Conservation (phyloP, 1,140 invertebrate species). For the Tetranychus urticae region DNA sequence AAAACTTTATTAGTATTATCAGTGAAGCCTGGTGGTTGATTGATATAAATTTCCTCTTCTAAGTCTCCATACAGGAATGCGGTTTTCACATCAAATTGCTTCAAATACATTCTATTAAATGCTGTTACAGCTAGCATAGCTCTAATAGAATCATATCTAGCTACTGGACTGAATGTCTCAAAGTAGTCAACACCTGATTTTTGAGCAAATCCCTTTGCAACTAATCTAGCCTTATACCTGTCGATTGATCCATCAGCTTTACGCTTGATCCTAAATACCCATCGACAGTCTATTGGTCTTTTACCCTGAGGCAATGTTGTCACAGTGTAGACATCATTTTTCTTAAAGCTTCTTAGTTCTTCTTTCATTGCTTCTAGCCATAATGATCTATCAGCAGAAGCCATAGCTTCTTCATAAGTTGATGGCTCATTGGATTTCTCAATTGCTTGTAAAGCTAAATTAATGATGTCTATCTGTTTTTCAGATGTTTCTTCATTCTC, state of each 20-base stretch:
- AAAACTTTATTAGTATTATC: background rate
- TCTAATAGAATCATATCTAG: background rate
- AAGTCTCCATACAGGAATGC: conserved; percentile 5
- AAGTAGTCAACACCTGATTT: conserved; percentile 3
- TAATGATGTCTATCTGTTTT: no score
- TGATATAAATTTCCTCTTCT: conserved; percentile 12
- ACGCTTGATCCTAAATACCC: conserved; percentile 7
- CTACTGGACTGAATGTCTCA: conserved; percentile 5
- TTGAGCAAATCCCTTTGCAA: conserved; percentile 3
- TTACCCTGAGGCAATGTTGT: background rate
- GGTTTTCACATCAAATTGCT: conserved; percentile 5
- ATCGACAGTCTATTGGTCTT: conserved; percentile 1
- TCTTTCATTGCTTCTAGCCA: conserved; percentile 6
- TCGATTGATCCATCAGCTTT: conserved; percentile 2
- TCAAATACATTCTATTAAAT: background rate
- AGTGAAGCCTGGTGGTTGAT: background rate
- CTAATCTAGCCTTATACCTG: conserved; percentile 4
- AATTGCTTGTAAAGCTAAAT: no score
- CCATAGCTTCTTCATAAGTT: background rate
- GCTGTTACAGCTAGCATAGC: background rate
- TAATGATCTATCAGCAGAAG: background rate
- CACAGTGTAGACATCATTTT: conserved; percentile 2
- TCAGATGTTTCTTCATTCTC: no score
- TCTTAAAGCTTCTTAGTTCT: background rate
- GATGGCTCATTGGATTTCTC: no score